Percentiles rank a stretch among this genome's conserved stretches.
Evolutionary conservation across 2,888 invertebrate species (phyloP).

Genomic region (Dinocampus coccinellae): DNA sequence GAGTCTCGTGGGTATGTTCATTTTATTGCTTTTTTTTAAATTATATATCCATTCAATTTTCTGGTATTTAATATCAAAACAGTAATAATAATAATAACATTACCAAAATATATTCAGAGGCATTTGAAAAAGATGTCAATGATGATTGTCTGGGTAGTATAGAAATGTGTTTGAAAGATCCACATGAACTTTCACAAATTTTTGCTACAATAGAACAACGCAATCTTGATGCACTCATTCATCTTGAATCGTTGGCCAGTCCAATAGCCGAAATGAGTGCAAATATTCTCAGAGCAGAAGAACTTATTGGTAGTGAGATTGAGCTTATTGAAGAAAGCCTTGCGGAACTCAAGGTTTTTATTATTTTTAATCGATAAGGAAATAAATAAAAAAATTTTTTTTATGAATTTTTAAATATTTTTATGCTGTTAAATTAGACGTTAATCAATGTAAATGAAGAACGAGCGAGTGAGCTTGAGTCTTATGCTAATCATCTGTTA

Average conservation of each 20-base stretch:
- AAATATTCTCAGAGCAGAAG: conserved; percentile 70
- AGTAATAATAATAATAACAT: neutral
- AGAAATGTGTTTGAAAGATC: conserved; percentile 73
- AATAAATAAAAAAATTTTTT: conserved; percentile 55
- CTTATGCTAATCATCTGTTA: conserved; percentile 72
- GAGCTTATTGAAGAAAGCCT: conserved; percentile 66
- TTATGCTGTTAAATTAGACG: conserved; percentile 41
- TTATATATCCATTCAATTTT: neutral
- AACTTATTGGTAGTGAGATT: conserved; percentile 67
- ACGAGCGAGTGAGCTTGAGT: conserved; percentile 71
- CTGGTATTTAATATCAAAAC: neutral
- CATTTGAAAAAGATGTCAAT: conserved; percentile 70
- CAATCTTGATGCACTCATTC: conserved; percentile 75
- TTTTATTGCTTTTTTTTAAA: neutral
- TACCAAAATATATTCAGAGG: conserved; percentile 52
- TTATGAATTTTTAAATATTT: neutral
- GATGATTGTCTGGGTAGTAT: conserved; percentile 58
- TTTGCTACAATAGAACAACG: conserved; percentile 76
- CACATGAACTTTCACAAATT: conserved; percentile 72
- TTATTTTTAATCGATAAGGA: conserved; percentile 50
- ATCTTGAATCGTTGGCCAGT: conserved; percentile 73
- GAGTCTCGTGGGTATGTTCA: conserved; percentile 7
- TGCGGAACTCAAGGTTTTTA: conserved; percentile 65
- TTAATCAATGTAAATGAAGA: conserved; percentile 69
- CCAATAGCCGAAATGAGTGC: conserved; percentile 71